Evolutionary conservation across 1,140 invertebrate genomes (phyloP).

Genomic region (Heliconius hermathena): DNA sequence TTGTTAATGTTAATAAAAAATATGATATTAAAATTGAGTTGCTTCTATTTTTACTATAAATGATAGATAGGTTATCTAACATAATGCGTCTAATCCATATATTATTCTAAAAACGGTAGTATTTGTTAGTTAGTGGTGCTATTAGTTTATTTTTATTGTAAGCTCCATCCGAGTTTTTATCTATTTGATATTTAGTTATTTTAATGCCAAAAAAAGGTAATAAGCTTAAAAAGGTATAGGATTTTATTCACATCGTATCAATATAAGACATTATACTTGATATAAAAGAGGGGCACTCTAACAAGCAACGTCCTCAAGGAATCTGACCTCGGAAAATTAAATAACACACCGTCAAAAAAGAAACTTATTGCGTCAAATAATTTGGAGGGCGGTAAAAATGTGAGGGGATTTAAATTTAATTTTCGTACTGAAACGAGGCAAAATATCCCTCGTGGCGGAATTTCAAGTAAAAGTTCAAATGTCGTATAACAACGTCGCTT

Average conservation of each 20-base stretch:
- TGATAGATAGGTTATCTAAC: too few relatives aligned
- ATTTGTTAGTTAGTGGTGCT: too few relatives aligned
- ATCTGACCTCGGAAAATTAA: constrained; percentile 44
- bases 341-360: constrained; percentile 51
- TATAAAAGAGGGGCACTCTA: constrained; percentile 2
- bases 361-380: constrained; percentile 71
- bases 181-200: too few relatives aligned
- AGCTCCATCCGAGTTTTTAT: too few relatives aligned
- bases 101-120: too few relatives aligned
- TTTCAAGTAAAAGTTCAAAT: constrained; percentile 58
- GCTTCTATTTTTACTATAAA: too few relatives aligned
- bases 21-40: too few relatives aligned
- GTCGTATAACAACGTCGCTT: constrained; percentile 55
- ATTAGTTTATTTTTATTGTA: too few relatives aligned
- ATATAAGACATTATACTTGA: neutral
- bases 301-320: constrained; percentile 28
- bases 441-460: constrained; percentile 70
- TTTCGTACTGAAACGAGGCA: constrained; percentile 74
- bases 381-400: constrained; percentile 76
- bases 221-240: too few relatives aligned
- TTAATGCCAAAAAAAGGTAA: too few relatives aligned
- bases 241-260: neutral
- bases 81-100: too few relatives aligned
- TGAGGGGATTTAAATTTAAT: constrained; percentile 81
- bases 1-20: too few relatives aligned